Evolutionary conservation across 2,888 invertebrate species (phyloP).

Genomic region (Eristalinus aeneus): DNA sequence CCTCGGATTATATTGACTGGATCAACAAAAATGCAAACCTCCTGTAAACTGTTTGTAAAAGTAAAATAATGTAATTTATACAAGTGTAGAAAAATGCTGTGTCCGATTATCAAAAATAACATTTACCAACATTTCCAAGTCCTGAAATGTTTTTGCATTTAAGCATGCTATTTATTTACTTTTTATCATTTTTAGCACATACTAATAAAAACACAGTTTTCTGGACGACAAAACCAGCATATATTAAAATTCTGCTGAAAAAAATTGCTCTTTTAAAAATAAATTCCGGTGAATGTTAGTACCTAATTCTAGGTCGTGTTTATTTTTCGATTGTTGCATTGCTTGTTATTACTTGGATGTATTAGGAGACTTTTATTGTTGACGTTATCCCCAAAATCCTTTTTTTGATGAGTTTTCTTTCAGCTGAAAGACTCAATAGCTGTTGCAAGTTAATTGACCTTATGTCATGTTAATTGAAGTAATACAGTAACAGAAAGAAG

Average conservation of each 20-base stretch:
- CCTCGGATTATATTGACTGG: conserved; percentile 80
- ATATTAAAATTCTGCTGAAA: conserved; percentile 76
- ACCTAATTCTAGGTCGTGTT: conserved; percentile 10
- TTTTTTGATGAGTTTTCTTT: too few species aligned
- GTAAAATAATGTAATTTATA: not conserved
- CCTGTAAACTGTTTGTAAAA: not conserved
- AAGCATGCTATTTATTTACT: not conserved
- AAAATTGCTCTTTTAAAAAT: not conserved
- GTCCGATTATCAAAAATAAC: not conserved
- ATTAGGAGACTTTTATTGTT: not conserved
- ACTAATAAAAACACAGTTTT: conserved; percentile 73
- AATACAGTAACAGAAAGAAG: too few species aligned
- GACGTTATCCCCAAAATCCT: too few species aligned
- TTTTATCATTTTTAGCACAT: conserved; percentile 12
- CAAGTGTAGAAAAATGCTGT: not conserved
- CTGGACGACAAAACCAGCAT: conserved; percentile 80
- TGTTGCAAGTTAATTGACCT: too few species aligned
- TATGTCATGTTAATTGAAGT: too few species aligned
- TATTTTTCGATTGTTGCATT: not conserved
- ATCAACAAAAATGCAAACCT: conserved; percentile 72
- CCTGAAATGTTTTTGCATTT: not conserved
- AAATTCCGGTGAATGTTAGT: conserved; percentile 13
- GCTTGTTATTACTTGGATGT: not conserved
- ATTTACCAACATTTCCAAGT: not conserved
- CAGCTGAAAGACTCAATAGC: too few species aligned